Conservation (phyloP, 2,113 vertebrate genomes). For the Hypanus sabinus region DNA sequence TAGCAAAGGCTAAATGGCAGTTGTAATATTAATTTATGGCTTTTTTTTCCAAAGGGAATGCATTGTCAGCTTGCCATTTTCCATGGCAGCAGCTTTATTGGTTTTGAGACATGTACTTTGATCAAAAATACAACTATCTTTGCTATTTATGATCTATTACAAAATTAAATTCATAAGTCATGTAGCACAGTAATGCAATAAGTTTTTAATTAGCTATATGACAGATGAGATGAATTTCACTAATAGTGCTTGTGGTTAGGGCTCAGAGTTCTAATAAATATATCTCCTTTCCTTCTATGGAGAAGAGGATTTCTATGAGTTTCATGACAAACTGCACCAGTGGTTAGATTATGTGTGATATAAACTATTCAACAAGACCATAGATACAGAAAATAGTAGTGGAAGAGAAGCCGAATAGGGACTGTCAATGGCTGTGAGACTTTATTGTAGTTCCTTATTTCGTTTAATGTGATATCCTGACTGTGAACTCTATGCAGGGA, state of each 20-base stretch:
- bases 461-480: background rate
- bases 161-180: conserved; percentile 33
- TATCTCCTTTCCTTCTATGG: background rate
- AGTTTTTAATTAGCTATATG: conserved; percentile 24
- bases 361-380: background rate
- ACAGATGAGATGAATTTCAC: background rate
- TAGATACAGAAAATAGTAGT: background rate
- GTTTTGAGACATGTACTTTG: conserved; percentile 30
- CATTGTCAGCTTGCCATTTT: conserved; percentile 32
- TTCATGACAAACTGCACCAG: background rate
- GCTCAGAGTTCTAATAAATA: conserved; percentile 8
- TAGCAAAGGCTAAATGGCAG: conserved; percentile 25
- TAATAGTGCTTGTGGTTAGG: background rate
- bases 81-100: conserved; percentile 21
- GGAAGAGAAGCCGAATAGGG: background rate
- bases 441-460: background rate
- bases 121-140: conserved; percentile 13
- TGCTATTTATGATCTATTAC: conserved; percentile 25
- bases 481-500: background rate
- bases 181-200: conserved; percentile 3
- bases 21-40: conserved; percentile 12
- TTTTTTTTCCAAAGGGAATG: conserved; percentile 25
- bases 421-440: background rate
- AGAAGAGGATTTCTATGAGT: background rate
- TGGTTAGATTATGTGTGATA: background rate